Conservation (phyloP, 53 echinoderm and acorn worm genomes). For the Apostichopus leukothele region DNA sequence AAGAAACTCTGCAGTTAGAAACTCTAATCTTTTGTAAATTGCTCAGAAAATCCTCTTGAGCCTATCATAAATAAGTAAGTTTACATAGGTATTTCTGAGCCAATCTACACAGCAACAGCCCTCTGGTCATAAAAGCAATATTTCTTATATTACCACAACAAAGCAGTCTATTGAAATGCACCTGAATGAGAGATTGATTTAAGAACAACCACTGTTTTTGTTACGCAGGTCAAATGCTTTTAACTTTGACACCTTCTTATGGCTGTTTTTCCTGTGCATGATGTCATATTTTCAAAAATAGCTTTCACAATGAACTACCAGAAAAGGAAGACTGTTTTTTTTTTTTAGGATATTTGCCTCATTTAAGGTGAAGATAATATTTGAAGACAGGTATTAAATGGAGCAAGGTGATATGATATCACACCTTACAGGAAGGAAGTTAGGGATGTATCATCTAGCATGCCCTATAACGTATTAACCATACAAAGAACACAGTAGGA, state of each 20-base stretch:
- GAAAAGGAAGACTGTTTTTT: neutral
- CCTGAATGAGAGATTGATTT: neutral
- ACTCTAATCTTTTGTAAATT: too few species aligned
- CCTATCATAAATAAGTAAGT: too few species aligned
- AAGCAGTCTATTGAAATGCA: neutral
- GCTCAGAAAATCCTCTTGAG: too few species aligned
- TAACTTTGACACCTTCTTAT: neutral
- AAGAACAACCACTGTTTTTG: neutral
- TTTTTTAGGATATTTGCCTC: neutral
- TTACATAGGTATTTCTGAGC: too few species aligned
- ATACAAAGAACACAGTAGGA: too few species aligned
- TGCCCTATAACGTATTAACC: too few species aligned
- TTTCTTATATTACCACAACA: constrained; percentile 18
- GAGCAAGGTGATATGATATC: neutral
- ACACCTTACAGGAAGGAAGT: neutral
- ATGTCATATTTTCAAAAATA: constrained; percentile 6
- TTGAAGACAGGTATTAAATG: neutral
- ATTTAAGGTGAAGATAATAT: neutral
- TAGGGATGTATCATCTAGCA: too few species aligned
- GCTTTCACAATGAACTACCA: neutral
- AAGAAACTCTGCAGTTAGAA: too few species aligned
- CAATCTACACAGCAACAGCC: neutral
- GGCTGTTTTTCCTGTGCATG: neutral
- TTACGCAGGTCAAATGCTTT: neutral
- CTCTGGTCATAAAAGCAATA: constrained; percentile 7